Base-by-base conservation (phyloP, 2,888 invertebrate genomes). In the Ectropis crepuscularia region DNA sequence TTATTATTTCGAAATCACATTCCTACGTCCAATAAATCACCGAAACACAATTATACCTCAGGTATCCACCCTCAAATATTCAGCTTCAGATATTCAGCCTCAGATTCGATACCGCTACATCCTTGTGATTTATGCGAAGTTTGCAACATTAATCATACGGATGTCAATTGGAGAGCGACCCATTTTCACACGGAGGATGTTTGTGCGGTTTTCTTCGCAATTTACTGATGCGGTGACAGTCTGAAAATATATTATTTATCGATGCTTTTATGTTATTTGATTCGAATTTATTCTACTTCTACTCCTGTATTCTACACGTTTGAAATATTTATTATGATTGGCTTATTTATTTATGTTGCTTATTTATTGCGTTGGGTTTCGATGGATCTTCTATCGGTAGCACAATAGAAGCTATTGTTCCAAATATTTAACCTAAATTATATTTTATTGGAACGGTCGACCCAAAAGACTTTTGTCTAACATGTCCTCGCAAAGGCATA, bases 141-240 rank as follows among this genome's bases (percentile, higher is more conserved):
- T 76, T 74, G 63, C 74, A 75, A 77, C 81, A 86, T 89, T 87
- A 83, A 87, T 88, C 89, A 87, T 78, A 74, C 70, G 81, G 81
- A 81, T 86, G 88, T 87, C 88, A 85, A 86, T 89, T 86, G 82
- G 82, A 87, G 83, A 86, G 83, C 82, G 85, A 81, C 83, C 85
- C 78, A 84, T 86, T 87, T 87, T 85, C 80, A 70, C 80, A 65
- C 70, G 61, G 67, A 74, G 71, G 73, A 79, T 81, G 80, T 82
- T 81, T 83, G 81, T 82, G 82, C 74, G 80, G 79, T 80, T 83
- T 83, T 78, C 80, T 81, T 78, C 71, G 68, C 75, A 73, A 79
- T 86, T 83, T 77, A 82, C 79, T 78, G 74, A 73, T 64, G 69
- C 65, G 72, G 73, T 81, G 80, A 82, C 76, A 73, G 67, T 69